These are phyloP conservation scores for Etheostoma perlongum DNA, from an alignment of 2,797 vertebrate species.

Conservation along the genomic window DNA sequence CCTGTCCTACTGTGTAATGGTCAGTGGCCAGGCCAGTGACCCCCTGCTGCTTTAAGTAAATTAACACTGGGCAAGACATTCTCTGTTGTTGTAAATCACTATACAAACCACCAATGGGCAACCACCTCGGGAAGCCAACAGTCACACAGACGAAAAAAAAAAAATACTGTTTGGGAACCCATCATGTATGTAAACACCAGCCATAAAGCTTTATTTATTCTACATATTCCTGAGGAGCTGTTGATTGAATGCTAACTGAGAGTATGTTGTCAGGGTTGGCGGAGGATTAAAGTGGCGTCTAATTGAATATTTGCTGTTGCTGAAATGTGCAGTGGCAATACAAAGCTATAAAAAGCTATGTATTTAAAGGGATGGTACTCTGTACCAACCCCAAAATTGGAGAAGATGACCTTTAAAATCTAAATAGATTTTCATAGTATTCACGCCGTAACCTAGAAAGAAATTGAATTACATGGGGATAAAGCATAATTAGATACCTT, in stretches of 20 bases:
- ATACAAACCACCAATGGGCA: slow-evolving; percentile 69
- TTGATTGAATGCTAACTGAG: slow-evolving; percentile 52
- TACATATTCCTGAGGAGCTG: slow-evolving; percentile 41
- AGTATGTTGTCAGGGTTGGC: slow-evolving; percentile 32
- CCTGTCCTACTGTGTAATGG: slow-evolving; percentile 89
- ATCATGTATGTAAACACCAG: slow-evolving; percentile 56
- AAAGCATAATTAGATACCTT: slow-evolving; percentile 85
- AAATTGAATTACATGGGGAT: slow-evolving; percentile 85
- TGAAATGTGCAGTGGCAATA: slow-evolving; percentile 33
- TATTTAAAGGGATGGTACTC: slow-evolving; percentile 53
- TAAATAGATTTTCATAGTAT: slow-evolving; percentile 66
- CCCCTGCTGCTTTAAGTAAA: slow-evolving; percentile 87
- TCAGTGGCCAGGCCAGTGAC: slow-evolving; percentile 86
- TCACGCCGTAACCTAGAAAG: slow-evolving; percentile 62
- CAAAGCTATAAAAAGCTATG: slow-evolving; percentile 39
- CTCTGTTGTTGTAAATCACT: slow-evolving; percentile 82
- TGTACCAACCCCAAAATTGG: slow-evolving; percentile 49
- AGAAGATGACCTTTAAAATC: slow-evolving; percentile 76
- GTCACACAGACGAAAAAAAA: slow-evolving; percentile 52
- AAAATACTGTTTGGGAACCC: slow-evolving; percentile 40
- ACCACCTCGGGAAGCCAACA: slow-evolving; percentile 67
- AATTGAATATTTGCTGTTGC: slow-evolving; percentile 59
- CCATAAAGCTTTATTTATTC: slow-evolving; percentile 53
- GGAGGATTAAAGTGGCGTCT: slow-evolving; percentile 55
- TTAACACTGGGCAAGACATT: slow-evolving; percentile 84